phyloP scores from a whole-genome alignment of 2,113 vertebrate species.

The Melanerpes aurifrons region DNA sequence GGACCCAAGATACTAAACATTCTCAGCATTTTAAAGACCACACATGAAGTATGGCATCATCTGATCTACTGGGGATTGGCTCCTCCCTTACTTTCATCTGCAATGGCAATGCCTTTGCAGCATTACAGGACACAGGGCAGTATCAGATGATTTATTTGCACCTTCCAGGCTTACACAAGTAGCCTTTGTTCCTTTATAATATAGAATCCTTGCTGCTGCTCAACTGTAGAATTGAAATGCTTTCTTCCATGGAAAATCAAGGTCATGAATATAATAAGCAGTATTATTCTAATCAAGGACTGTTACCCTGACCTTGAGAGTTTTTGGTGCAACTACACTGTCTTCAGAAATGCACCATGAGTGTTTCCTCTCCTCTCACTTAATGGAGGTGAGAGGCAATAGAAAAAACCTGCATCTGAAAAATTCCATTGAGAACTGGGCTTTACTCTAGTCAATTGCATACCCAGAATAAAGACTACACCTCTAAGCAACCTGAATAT shows the following conservation, averaged over 20 bases:
- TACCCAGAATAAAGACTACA: neutral
- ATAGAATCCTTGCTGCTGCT: neutral
- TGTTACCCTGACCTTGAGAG: slow-evolving; percentile 20
- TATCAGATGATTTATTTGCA: slow-evolving; percentile 30
- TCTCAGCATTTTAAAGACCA: neutral
- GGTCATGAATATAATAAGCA: neutral
- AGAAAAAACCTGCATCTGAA: neutral
- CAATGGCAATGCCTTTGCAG: neutral
- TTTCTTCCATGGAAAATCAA: slow-evolving; percentile 15
- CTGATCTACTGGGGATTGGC: neutral
- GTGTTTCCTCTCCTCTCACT: neutral
- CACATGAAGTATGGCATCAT: neutral
- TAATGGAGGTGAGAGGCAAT: neutral
- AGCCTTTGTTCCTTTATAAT: neutral
- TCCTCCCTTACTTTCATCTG: slow-evolving; percentile 31
- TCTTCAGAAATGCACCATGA: neutral
- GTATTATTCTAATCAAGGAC: neutral
- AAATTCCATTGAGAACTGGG: neutral
- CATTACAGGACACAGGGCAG: neutral
- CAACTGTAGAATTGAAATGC: neutral
- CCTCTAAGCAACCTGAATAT: neutral
- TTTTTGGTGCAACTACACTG: neutral
- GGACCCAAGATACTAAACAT: neutral
- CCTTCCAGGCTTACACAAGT: slow-evolving; percentile 2
- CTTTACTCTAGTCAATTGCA: neutral